phyloP scores from a whole-genome alignment of 2,888 invertebrate genomes.

The Uloborus plumipes region DNA sequence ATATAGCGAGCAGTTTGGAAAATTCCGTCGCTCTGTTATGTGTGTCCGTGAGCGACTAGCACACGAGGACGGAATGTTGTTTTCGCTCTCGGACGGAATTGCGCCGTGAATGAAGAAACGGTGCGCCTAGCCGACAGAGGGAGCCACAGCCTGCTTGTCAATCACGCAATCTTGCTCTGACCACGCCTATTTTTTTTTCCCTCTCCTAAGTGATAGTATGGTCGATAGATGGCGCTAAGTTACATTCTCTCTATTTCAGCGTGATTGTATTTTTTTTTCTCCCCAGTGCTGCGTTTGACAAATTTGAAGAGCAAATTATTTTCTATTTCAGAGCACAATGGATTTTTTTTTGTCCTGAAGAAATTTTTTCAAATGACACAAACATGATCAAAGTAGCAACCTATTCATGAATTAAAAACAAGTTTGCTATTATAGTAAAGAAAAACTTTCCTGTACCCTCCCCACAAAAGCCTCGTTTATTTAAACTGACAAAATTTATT shows the following conservation, averaged over 20 bases:
- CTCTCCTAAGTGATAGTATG: conserved; percentile 28
- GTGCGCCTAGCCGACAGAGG: conserved; percentile 33
- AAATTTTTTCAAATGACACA: too few relatives aligned
- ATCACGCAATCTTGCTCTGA: conserved; percentile 32
- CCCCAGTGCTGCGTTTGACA: too few relatives aligned
- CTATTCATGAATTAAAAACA: too few relatives aligned
- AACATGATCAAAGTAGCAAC: too few relatives aligned
- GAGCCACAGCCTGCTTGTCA: conserved; percentile 44
- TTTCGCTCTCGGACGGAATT: conserved; percentile 22
- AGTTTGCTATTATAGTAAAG: too few relatives aligned
- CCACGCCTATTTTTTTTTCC: conserved; percentile 32
- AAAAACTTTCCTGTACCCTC: too few relatives aligned
- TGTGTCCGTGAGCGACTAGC: conserved; percentile 21
- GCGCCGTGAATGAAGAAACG: background rate
- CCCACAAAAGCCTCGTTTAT: too few relatives aligned
- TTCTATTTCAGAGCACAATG: too few relatives aligned
- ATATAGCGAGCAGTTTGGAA: conserved; percentile 11
- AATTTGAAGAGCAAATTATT: too few relatives aligned
- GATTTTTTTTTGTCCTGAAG: too few relatives aligned
- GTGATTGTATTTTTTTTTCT: too few relatives aligned
- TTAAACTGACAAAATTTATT: too few relatives aligned
- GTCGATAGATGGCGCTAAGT: conserved; percentile 50
- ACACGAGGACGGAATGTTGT: conserved; percentile 43
- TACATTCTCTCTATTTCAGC: background rate
- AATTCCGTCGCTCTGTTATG: conserved; percentile 45